Evolutionary conservation across 2,888 invertebrate species (phyloP).

Genomic region (Calliopum simillimum): DNA sequence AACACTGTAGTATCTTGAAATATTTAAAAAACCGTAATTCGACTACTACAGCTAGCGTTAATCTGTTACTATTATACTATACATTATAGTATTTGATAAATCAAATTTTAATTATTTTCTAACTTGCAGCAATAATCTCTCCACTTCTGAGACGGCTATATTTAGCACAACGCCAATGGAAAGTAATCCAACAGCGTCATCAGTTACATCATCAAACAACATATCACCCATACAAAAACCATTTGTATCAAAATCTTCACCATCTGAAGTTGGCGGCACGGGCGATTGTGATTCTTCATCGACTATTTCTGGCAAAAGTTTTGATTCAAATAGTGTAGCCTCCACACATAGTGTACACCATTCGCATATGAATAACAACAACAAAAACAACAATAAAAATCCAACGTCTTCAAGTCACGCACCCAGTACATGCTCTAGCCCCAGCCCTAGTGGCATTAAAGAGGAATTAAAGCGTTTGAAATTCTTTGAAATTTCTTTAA

Average conservation of each 20-base stretch:
- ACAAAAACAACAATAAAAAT: slow-evolving; percentile 34
- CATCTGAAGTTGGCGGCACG: slow-evolving; percentile 52
- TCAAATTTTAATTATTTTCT: too few species aligned
- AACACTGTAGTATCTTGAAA: too few species aligned
- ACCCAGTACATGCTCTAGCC: slow-evolving; percentile 44
- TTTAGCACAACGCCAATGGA: slow-evolving; percentile 63
- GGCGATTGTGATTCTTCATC: slow-evolving; percentile 64
- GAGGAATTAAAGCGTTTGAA: slow-evolving; percentile 66
- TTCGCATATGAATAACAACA: slow-evolving; percentile 21
- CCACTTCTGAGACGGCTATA: slow-evolving; percentile 64
- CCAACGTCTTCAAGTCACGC: slow-evolving; percentile 51
- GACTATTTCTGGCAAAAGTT: slow-evolving; percentile 64
- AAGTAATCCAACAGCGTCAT: slow-evolving; percentile 44
- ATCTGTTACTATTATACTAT: too few species aligned
- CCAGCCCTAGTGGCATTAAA: slow-evolving; percentile 61
- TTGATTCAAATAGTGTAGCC: slow-evolving; percentile 62
- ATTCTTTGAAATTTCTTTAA: slow-evolving; percentile 64
- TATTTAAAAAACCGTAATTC: too few species aligned
- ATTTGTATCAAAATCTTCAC: slow-evolving; percentile 53
- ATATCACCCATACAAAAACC: slow-evolving; percentile 61
- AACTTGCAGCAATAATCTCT: slow-evolving; percentile 56
- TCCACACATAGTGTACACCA: slow-evolving; percentile 59
- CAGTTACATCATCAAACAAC: slow-evolving; percentile 45
- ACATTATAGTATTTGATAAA: too few species aligned
- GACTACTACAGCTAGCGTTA: too few species aligned